Evolutionary conservation across 2,113 vertebrate species (phyloP).

Genomic region (Ptilonorhynchus violaceus): DNA sequence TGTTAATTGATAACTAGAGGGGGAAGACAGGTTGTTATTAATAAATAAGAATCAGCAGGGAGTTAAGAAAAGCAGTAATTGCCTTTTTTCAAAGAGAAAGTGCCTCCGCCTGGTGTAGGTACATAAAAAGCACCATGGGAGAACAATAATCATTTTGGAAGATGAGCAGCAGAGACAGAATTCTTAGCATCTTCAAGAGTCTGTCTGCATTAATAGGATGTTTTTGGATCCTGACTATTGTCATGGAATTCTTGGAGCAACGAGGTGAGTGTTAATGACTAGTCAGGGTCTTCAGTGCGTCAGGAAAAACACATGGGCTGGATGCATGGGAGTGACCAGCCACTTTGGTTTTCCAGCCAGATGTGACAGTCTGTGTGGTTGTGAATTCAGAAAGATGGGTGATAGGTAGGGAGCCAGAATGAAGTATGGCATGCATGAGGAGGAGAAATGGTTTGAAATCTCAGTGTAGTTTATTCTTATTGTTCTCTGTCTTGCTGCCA

Average conservation of each 20-base stretch:
- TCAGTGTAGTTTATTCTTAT: background rate
- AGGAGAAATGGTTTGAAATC: background rate
- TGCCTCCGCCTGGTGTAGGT: background rate
- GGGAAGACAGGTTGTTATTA: background rate
- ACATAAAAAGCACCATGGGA: background rate
- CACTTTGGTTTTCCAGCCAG: background rate
- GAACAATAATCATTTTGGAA: background rate
- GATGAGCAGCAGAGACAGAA: background rate
- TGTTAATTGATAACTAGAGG: background rate
- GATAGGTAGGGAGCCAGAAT: background rate
- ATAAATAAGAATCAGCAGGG: background rate
- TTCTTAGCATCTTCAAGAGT: accelerated
- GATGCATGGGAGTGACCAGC: accelerated
- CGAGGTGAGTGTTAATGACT: background rate
- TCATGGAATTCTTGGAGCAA: background rate
- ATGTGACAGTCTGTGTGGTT: background rate
- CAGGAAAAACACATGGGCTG: background rate
- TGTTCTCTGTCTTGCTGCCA: background rate
- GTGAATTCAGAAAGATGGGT: background rate
- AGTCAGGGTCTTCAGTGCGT: accelerated
- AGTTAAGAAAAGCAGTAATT: background rate
- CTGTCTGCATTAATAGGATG: accelerated
- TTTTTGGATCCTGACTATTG: background rate
- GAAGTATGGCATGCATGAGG: background rate
- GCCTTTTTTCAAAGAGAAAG: background rate